phyloP scores from a whole-genome alignment of 1,140 invertebrate species.

The Brachionus sp. region DNA sequence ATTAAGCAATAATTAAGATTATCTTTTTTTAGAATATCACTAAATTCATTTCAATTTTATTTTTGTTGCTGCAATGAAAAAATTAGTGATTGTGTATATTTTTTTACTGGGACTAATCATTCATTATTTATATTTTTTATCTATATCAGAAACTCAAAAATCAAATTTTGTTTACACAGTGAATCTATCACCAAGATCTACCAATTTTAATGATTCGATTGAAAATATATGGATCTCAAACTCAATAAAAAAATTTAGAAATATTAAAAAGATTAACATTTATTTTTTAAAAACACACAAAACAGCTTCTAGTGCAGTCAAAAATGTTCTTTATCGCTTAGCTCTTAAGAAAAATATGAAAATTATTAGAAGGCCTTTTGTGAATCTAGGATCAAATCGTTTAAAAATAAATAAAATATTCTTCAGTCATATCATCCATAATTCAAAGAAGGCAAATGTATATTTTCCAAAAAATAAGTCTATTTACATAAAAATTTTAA shows the following conservation, averaged over 20 bases:
- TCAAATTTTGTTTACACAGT: too few species aligned
- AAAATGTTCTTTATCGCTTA: not conserved
- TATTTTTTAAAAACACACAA: conserved; percentile 10
- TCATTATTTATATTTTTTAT: too few species aligned
- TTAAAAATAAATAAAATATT: not conserved
- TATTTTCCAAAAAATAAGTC: not conserved
- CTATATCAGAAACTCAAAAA: too few species aligned
- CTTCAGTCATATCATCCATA: not conserved
- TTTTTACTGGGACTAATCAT: too few species aligned
- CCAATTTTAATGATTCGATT: not conserved
- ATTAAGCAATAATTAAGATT: too few species aligned
- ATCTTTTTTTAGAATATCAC: too few species aligned
- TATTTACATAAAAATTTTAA: not conserved
- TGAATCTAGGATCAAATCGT: not conserved
- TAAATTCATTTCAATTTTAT: too few species aligned
- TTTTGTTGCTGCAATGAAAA: too few species aligned
- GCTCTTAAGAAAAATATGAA: not conserved
- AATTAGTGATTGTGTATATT: too few species aligned
- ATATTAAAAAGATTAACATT: not conserved
- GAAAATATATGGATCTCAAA: not conserved
- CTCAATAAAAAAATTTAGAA: not conserved
- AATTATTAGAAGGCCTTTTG: not conserved
- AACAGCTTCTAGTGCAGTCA: not conserved
- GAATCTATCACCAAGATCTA: too few species aligned
- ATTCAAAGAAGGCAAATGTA: not conserved